Base-by-base conservation (phyloP, 2,888 invertebrate species). In the Drosophila colorata region DNA sequence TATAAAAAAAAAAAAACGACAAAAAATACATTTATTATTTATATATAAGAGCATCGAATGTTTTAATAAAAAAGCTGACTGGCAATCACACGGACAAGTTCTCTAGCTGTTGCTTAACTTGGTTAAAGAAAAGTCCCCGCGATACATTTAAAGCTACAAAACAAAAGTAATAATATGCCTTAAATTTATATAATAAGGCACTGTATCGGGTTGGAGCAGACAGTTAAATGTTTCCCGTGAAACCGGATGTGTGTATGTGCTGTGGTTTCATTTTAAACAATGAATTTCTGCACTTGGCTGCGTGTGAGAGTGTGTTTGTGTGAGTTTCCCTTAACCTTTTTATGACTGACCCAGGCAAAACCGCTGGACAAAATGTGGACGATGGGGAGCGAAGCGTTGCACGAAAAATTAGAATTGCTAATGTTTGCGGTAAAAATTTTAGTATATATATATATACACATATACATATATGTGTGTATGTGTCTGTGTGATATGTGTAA, bases 351-450 rank as follows among this genome's bases (percentile, higher is more conserved):
- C 80, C 83, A 76, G 80, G 73, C 73, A 59, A 80, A 78, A 64
- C 69, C 78, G 73, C 78, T 46, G 63, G 65, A 53, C 56, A 64
- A 63, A 80, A 81, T 48, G 44, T 66, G 48, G 51, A 61, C 40
- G 67, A 57, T 47, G 52, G 67, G 67, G 28, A 55, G 65, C 43
- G 47, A 71, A 56, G 75, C 80, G 60, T 59, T 72, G 79, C 73
- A 80, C 84, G 77, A 80, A 68, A 83, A 80, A 80, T 80, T 80
- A 80, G 79, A 83, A 80, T 83, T 80, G 79, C 79, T 83, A 80
- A 80, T 80, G 79, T 83, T 80, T 80, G 79, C 73, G 79, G 79
- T 80, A 80, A 83, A 83, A 83, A 80, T 83, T 75, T 44, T 46
- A 57, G 57, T 56, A 70, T 52, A 11, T 9, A 31, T 31, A 31